These are phyloP conservation scores for Nomada fucata DNA, from an alignment of 2,888 invertebrate genomes.

Conservation along the genomic window DNA sequence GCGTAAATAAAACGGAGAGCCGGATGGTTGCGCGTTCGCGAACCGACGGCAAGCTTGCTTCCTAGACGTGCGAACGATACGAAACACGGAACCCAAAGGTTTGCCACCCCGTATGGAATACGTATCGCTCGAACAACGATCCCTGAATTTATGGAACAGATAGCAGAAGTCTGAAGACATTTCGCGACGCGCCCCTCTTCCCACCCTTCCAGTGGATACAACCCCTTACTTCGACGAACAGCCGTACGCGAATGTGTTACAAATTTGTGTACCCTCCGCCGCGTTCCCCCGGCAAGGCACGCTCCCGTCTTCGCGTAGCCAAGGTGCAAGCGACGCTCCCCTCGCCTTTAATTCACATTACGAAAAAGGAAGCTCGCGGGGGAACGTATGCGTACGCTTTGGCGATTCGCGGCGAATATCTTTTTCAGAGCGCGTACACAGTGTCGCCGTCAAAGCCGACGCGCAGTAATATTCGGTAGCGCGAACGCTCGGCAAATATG, in stretches of 20 bases:
- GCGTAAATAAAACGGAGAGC: constrained; percentile 6
- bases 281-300: neutral
- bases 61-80: constrained; percentile 58
- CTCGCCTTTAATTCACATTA: constrained; percentile 52
- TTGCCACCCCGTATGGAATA: constrained; percentile 20
- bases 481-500: constrained; percentile 21
- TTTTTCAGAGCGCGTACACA: constrained; percentile 26
- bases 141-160: constrained; percentile 55
- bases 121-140: constrained; percentile 27
- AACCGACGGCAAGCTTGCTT: constrained; percentile 40
- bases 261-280: constrained; percentile 30
- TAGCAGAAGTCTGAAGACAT: constrained; percentile 46
- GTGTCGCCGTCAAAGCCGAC: constrained; percentile 1
- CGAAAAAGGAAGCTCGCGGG: constrained; percentile 35
- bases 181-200: constrained; percentile 7
- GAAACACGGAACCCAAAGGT: constrained; percentile 4
- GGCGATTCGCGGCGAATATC: constrained; percentile 25
- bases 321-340: constrained; percentile 19
- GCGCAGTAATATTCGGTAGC: constrained; percentile 14
- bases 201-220: constrained; percentile 27
- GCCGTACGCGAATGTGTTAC: constrained; percentile 51
- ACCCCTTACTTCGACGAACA: constrained; percentile 38
- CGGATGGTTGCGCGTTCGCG: constrained; percentile 13
- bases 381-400: neutral
- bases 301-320: too few relatives aligned